Percentiles rank a stretch among this genome's conserved stretches.
These are phyloP conservation scores for Pachycephus smyrnensis DNA, from an alignment of 2,888 invertebrate genomes.

Conservation along the genomic window DNA sequence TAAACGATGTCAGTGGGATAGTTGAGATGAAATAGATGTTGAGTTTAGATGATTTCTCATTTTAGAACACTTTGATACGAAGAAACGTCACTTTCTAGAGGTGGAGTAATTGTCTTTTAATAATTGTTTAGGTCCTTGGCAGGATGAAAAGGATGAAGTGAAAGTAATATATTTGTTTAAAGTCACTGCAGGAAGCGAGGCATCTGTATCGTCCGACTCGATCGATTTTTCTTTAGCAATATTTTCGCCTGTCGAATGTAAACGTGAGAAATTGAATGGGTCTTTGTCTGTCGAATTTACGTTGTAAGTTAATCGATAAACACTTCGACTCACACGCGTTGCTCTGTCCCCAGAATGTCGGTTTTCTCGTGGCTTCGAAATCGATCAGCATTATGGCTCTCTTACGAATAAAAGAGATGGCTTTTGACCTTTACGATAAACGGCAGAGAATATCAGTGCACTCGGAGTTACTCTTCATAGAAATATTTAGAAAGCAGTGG, in stretches of 20 bases:
- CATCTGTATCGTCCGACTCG: background rate
- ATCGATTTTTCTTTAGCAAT: background rate
- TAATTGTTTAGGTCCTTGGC: background rate
- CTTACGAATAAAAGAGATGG: background rate
- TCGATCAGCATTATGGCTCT: background rate
- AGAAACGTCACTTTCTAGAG: background rate
- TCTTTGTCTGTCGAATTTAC: background rate
- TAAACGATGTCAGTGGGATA: background rate
- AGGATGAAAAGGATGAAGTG: background rate
- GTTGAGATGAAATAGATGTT: background rate
- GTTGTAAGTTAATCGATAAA: background rate
- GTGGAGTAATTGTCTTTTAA: background rate
- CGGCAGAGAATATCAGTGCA: background rate
- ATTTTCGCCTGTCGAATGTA: background rate
- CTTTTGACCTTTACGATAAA: background rate
- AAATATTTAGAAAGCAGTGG: background rate
- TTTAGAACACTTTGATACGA: background rate
- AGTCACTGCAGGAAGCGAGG: background rate
- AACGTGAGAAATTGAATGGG: background rate
- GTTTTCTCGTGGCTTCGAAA: background rate
- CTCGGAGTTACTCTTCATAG: background rate
- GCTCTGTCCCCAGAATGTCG: background rate
- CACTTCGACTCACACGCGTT: background rate
- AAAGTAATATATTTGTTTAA: background rate
- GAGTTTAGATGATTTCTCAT: background rate